Evolutionary conservation across 2,797 vertebrate species (phyloP).

Genomic region (Chaetodon trifasciatus): DNA sequence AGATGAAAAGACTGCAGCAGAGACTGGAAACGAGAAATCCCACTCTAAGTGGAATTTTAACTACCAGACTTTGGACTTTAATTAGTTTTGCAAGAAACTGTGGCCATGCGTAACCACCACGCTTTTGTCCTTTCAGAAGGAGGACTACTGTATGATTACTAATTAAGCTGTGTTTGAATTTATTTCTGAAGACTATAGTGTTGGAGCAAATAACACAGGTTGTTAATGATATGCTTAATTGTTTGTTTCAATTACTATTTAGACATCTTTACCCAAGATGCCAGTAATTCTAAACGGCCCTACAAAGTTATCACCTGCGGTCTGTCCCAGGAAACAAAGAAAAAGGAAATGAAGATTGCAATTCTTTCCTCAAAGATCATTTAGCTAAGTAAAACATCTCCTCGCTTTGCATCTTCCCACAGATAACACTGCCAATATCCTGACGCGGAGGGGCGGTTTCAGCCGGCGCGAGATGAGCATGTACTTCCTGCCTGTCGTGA

Average conservation of each 20-base stretch:
- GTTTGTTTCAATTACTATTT: neutral
- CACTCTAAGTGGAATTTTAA: neutral
- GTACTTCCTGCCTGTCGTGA: slow-evolving; percentile 95
- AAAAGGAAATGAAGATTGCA: neutral
- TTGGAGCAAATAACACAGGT: neutral
- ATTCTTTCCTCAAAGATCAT: neutral
- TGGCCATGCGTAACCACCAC: neutral
- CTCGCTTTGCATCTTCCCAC: slow-evolving; percentile 12
- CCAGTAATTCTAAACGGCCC: neutral
- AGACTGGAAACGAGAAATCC: neutral
- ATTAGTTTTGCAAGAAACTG: slow-evolving; percentile 27
- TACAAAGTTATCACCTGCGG: neutral
- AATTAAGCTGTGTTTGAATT: slow-evolving; percentile 9
- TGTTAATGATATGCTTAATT: neutral
- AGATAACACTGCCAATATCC: slow-evolving; percentile 98
- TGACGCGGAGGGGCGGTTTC: slow-evolving; percentile 94
- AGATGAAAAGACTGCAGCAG: neutral
- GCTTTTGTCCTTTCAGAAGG: neutral
- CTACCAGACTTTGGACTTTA: slow-evolving; percentile 28
- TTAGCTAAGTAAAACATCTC: neutral
- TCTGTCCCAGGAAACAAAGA: neutral
- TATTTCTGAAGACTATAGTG: neutral
- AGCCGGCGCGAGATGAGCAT: slow-evolving; percentile 93
- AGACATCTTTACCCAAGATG: neutral
- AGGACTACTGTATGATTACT: neutral